phyloP scores from a whole-genome alignment of 2,888 invertebrate species.

The Endotricha flammealis region DNA sequence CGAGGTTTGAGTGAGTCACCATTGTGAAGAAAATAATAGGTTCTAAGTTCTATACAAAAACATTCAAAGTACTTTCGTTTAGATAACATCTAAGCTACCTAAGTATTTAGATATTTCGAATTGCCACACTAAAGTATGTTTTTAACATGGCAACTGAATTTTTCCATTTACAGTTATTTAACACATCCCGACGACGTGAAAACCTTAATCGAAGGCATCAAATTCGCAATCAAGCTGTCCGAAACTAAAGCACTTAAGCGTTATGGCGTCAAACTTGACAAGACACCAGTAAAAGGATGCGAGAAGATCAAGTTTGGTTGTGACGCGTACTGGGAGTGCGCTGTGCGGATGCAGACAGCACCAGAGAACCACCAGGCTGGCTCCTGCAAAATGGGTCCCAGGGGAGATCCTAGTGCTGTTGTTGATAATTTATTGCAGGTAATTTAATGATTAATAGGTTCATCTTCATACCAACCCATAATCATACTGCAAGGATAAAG shows the following conservation, averaged over 20 bases:
- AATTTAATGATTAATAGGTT: not conserved
- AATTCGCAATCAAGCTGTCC: conserved; percentile 84
- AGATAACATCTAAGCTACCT: too few relatives aligned
- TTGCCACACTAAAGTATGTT: too few relatives aligned
- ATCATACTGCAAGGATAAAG: too few relatives aligned
- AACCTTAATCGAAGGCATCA: conserved; percentile 89
- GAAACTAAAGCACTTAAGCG: conserved; percentile 79
- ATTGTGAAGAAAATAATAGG: too few relatives aligned
- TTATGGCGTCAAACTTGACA: conserved; percentile 87
- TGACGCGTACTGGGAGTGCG: conserved; percentile 89
- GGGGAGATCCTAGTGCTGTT: conserved; percentile 83
- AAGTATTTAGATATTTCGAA: too few relatives aligned
- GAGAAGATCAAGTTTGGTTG: conserved; percentile 84
- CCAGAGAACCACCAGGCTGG: conserved; percentile 92
- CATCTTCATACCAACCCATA: too few relatives aligned
- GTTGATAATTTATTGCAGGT: conserved; percentile 82
- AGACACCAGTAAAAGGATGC: conserved; percentile 85
- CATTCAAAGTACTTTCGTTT: too few relatives aligned
- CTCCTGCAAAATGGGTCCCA: conserved; percentile 89
- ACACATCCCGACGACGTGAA: conserved; percentile 88
- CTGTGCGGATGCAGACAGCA: conserved; percentile 84
- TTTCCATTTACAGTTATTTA: conserved; percentile 80
- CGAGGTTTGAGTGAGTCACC: too few relatives aligned
- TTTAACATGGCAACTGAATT: too few relatives aligned
- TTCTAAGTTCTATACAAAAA: too few relatives aligned